Conservation (phyloP, 2,888 invertebrate genomes). For the Ormia ochracea region DNA sequence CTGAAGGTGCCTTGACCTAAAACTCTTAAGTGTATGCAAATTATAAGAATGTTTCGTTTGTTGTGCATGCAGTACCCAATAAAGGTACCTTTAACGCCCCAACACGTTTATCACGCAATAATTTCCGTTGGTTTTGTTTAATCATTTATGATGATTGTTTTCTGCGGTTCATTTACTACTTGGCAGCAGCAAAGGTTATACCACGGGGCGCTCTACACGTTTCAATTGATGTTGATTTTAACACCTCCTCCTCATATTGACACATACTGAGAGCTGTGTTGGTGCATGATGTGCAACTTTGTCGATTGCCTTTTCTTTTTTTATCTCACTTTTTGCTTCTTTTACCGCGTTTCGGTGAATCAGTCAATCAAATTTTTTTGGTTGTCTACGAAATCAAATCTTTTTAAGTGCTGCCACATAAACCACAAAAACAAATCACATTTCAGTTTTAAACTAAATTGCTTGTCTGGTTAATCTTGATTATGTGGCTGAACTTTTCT, state of each 20-base stretch:
- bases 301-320: no score
- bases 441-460: constrained; percentile 50
- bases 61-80: constrained; percentile 17
- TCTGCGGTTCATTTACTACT: constrained; percentile 35
- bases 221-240: constrained; percentile 64
- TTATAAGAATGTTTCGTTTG: constrained; percentile 33
- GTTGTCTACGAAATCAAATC: constrained; percentile 4
- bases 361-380: constrained; percentile 43
- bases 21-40: constrained; percentile 49
- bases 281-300: constrained; percentile 12
- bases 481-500: constrained; percentile 38
- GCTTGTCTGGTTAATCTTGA: constrained; percentile 39
- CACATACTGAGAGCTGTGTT: constrained; percentile 49
- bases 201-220: constrained; percentile 62
- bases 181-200: constrained; percentile 33
- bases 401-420: not conserved
- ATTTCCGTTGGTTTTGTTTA: constrained; percentile 51
- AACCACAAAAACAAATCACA: constrained; percentile 61
- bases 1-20: constrained; percentile 51
- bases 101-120: constrained; percentile 61
- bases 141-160: constrained; percentile 38
- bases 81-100: constrained; percentile 45
- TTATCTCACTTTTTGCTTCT: not conserved
- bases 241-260: constrained; percentile 61
- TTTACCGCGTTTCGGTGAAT: not conserved